Base-by-base conservation (phyloP, 2,888 invertebrate genomes). In the Epinotia bilunana region DNA sequence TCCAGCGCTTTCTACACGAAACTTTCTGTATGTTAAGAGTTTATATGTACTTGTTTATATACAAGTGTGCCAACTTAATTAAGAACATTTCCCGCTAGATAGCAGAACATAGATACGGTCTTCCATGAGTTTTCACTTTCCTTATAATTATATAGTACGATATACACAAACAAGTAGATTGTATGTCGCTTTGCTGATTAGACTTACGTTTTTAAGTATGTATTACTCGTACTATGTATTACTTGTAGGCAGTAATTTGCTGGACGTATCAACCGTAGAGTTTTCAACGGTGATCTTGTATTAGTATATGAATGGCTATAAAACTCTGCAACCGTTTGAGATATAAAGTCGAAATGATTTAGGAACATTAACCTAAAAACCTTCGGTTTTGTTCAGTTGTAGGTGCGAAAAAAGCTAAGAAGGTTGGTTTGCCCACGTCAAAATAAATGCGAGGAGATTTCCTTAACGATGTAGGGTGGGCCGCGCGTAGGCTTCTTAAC, bases 371-470 rank as follows among this genome's bases (percentile, higher is more conserved):
- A 57, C 72, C 63, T 64, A 72, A 63, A 72, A 72, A 72, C 57
- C 57, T 63, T 72, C 57, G 72, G 64, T 64, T 73, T 73, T 67
- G 60, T 43, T 73, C 60, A n/a, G 68, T 55, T 73, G 71, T 73
- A 73, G 71, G 69, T 68, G 68, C 60, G 70, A 68, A 77, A 72
- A 69, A 67, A 72, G 71, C 58, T 74, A 72, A 53, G 62, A 65
- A 60, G 72, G 68, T 65, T 72, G 67, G 67, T 72, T 70, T 70
- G 53, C 18, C 58, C 61, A 72, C 72, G 61, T 70, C 67, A 67
- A 61, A 63, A 67, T 67, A 72, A 67, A 72, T 72, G 68, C 67
- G 65, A 67, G 55, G 65, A 69, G 68, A 73, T 73, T 69, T 76
- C 39, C 68, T 70, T 71, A 64, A 69, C 43, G 63, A 72, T 65